Conservation (phyloP, 2,113 vertebrate genomes). For the Azemiops feae region DNA sequence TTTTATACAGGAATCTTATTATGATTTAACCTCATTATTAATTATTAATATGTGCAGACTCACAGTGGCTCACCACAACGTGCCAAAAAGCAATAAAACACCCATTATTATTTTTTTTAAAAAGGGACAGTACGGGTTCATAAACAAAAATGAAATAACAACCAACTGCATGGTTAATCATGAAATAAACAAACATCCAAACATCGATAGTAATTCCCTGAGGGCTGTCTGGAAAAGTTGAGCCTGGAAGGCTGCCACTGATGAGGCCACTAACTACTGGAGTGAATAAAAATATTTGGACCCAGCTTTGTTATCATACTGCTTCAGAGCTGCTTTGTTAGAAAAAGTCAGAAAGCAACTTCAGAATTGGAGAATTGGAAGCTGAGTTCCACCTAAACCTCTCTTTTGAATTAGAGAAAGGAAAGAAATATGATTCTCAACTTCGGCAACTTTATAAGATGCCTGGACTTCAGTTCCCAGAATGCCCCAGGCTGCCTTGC, state of each 20-base stretch:
- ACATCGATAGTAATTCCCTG: neutral
- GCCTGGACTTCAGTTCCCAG: neutral
- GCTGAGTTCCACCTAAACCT: neutral
- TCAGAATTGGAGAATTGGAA: neutral
- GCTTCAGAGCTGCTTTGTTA: neutral
- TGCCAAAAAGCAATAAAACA: neutral
- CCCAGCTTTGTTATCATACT: neutral
- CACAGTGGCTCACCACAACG: neutral
- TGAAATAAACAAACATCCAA: neutral
- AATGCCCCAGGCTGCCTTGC: neutral
- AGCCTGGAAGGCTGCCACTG: neutral
- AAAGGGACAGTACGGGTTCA: neutral
- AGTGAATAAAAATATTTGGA: neutral
- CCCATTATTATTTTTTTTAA: neutral
- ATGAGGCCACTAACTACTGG: neutral
- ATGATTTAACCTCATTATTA: neutral
- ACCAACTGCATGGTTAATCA: neutral
- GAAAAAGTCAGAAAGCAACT: neutral
- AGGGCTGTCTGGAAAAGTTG: neutral
- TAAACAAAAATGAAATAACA: neutral
- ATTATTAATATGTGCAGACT: neutral
- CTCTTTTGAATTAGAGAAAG: neutral
- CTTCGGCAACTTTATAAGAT: neutral
- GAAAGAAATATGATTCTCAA: neutral
- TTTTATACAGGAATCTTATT: neutral